phyloP scores from a whole-genome alignment of 2,113 vertebrate genomes.

The Synodontis membranacea region DNA sequence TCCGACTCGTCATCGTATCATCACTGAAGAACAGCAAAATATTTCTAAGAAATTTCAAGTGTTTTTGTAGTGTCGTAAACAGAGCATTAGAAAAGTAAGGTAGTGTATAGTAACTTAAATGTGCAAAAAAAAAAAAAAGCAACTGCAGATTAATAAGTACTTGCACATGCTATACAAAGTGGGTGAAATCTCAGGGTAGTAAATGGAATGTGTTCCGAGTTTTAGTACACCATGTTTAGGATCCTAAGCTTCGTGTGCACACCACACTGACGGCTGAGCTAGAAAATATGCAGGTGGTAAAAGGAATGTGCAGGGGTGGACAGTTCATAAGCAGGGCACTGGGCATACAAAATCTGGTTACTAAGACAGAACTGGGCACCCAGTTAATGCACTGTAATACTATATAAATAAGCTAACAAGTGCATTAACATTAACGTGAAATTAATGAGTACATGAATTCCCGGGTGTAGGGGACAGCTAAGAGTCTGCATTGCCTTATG shows the following conservation, averaged over 20 bases:
- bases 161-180: too few relatives aligned
- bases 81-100: neutral
- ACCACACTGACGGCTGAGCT: neutral
- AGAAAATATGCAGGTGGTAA: neutral
- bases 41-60: neutral
- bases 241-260: neutral
- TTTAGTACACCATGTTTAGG: neutral
- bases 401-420: too few relatives aligned
- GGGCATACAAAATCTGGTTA: too few relatives aligned
- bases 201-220: neutral
- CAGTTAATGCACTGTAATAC: too few relatives aligned
- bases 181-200: neutral
- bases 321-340: neutral
- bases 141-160: too few relatives aligned
- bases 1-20: slow-evolving; percentile 88
- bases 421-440: too few relatives aligned
- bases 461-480: too few relatives aligned
- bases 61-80: neutral
- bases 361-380: too few relatives aligned
- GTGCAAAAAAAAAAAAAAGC: neutral
- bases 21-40: slow-evolving; percentile 73
- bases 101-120: neutral
- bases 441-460: too few relatives aligned
- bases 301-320: neutral
- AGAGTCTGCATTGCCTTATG: neutral